phyloP scores from a whole-genome alignment of 2,797 vertebrate genomes.

The Pipistrellus kuhlii region DNA sequence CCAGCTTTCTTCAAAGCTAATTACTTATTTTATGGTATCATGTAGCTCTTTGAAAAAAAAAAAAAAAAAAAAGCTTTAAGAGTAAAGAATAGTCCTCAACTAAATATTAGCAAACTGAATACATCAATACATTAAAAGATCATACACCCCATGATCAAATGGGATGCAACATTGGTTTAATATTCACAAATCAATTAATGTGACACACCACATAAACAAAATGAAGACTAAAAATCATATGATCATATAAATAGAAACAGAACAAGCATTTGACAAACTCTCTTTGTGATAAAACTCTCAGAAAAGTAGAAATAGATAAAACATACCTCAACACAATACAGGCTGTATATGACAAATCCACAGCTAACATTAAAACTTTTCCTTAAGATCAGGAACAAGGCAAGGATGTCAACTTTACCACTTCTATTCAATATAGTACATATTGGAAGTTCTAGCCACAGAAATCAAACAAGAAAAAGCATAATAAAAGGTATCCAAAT shows the following conservation, averaged over 20 bases:
- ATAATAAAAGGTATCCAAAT: not conserved
- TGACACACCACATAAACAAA: not conserved
- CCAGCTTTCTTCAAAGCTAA: constrained; percentile 24
- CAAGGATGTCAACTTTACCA: not conserved
- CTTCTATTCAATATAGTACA: not conserved
- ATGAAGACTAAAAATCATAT: not conserved
- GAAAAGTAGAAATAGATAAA: not conserved
- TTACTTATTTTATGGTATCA: constrained; percentile 19
- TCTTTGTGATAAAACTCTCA: not conserved
- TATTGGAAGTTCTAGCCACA: not conserved
- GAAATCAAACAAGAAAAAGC: not conserved
- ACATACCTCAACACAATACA: not conserved
- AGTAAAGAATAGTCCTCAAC: not conserved
- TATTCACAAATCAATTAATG: not conserved
- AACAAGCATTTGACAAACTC: not conserved
- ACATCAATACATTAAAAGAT: not conserved
- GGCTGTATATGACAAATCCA: not conserved
- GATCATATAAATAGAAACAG: not conserved
- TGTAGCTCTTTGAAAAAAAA: not conserved
- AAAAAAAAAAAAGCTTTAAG: not conserved
- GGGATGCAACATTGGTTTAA: not conserved
- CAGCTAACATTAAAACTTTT: not conserved
- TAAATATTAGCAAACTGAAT: not conserved
- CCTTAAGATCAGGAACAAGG: not conserved
- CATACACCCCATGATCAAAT: not conserved